Evolutionary conservation across 2,888 invertebrate genomes (phyloP).

Genomic region (Chydorus sphaericus): DNA sequence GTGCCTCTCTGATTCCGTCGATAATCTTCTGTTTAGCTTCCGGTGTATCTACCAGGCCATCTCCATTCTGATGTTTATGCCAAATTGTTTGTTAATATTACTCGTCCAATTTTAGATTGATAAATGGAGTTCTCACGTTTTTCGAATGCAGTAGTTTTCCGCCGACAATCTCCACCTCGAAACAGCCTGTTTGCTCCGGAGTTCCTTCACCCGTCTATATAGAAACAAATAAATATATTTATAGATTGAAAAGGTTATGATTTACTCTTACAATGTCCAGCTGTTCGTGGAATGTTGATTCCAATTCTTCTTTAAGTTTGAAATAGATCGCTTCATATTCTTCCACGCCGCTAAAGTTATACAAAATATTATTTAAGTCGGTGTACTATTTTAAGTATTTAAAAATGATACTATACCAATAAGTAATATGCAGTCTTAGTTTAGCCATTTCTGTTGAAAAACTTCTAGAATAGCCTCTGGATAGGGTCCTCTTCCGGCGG

Average conservation of each 20-base stretch:
- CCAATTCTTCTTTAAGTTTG: background rate
- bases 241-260: background rate
- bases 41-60: conserved; percentile 16
- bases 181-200: conserved; percentile 13
- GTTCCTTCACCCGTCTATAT: conserved; percentile 14
- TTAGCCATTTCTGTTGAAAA: too few relatives aligned
- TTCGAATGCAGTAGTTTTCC: conserved; percentile 16
- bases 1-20: conserved; percentile 15
- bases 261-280: conserved; percentile 14
- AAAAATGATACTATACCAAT: too few relatives aligned
- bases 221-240: too few relatives aligned
- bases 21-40: conserved; percentile 16
- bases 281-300: conserved; percentile 17
- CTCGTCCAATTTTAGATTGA: background rate
- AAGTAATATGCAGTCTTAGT: too few relatives aligned
- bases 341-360: too few relatives aligned
- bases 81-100: too few relatives aligned
- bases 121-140: too few relatives aligned
- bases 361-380: too few relatives aligned
- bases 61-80: conserved; percentile 13
- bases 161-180: conserved; percentile 14
- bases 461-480: too few relatives aligned
- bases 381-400: too few relatives aligned
- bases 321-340: too few relatives aligned
- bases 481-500: too few relatives aligned